Conservation (phyloP, 2,888 invertebrate genomes). For the Punctoribates punctum region DNA sequence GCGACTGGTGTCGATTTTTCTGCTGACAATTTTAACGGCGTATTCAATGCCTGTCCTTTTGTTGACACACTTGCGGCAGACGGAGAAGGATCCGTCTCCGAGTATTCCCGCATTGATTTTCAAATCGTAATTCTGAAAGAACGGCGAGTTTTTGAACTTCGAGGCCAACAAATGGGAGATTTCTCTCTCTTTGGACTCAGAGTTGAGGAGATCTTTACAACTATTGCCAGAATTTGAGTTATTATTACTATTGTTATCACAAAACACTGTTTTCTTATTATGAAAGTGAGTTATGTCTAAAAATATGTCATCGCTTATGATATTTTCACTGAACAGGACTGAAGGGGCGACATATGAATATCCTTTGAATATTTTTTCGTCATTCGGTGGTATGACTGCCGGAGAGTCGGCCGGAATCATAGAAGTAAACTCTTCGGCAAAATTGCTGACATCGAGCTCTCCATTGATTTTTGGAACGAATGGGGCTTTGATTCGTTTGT, state of each 20-base stretch:
- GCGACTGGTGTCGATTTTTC: conserved; percentile 63
- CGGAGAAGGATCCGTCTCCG: conserved; percentile 84
- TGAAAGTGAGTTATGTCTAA: conserved; percentile 57
- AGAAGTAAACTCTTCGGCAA: conserved; percentile 92
- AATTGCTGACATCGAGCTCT: conserved; percentile 91
- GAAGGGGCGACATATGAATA: conserved; percentile 95
- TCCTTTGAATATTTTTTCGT: conserved; percentile 82
- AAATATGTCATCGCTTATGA: conserved; percentile 66
- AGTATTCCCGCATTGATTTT: conserved; percentile 55
- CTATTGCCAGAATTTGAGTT: conserved; percentile 9
- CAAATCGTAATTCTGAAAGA: conserved; percentile 78
- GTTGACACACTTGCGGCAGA: conserved; percentile 69
- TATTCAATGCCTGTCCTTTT: conserved; percentile 68
- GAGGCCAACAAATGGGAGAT: conserved; percentile 59
- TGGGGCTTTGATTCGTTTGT: conserved; percentile 75
- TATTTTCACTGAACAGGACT: conserved; percentile 69
- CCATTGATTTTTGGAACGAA: conserved; percentile 79
- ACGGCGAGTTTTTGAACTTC: conserved; percentile 66
- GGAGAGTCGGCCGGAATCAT: conserved; percentile 81
- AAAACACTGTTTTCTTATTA: conserved; percentile 15
- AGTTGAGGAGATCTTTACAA: conserved; percentile 24
- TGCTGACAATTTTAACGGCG: conserved; percentile 81
- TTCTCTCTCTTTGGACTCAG: conserved; percentile 56
- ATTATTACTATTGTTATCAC: conserved; percentile 3
- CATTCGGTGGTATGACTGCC: conserved; percentile 56